A percentile compares a stretch with the other conserved stretches of the same genome.
These are phyloP conservation scores for Streblospio benedicti DNA, from an alignment of 1,140 invertebrate species.

Conservation along the genomic window DNA sequence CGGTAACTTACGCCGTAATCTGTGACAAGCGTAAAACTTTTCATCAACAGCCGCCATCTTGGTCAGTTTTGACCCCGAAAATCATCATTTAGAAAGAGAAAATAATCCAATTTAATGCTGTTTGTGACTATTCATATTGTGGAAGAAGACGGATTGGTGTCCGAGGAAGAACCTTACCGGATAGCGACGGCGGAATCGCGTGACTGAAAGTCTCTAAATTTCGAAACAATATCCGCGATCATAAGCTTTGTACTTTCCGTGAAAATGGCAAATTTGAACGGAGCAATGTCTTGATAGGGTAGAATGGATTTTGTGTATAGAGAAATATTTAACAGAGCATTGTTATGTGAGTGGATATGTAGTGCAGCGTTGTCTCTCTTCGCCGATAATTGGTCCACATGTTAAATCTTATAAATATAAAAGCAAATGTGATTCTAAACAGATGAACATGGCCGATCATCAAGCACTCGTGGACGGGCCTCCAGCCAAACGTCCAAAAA, in stretches of 20 bases:
- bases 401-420: no score
- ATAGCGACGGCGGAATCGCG: background rate
- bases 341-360: no score
- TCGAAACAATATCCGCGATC: no score
- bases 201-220: slow-evolving; percentile 5
- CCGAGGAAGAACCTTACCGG: slow-evolving; percentile 12
- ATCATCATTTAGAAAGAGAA: slow-evolving; percentile 52
- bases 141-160: slow-evolving; percentile 12
- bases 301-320: no score
- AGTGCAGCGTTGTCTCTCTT: no score
- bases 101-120: background rate
- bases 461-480: slow-evolving; percentile 8
- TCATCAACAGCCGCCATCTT: slow-evolving; percentile 88
- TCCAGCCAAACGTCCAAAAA: slow-evolving; percentile 6
- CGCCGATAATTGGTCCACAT: no score
- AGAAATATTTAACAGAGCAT: no score
- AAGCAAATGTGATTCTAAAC: background rate
- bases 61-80: slow-evolving; percentile 64
- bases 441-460: slow-evolving; percentile 13
- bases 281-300: no score
- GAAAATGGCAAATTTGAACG: no score
- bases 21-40: slow-evolving; percentile 81
- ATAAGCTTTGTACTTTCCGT: no score
- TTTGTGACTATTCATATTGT: background rate
- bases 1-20: slow-evolving; percentile 60